phyloP scores from a whole-genome alignment of 2,797 vertebrate genomes.

The Lutra lutra region DNA sequence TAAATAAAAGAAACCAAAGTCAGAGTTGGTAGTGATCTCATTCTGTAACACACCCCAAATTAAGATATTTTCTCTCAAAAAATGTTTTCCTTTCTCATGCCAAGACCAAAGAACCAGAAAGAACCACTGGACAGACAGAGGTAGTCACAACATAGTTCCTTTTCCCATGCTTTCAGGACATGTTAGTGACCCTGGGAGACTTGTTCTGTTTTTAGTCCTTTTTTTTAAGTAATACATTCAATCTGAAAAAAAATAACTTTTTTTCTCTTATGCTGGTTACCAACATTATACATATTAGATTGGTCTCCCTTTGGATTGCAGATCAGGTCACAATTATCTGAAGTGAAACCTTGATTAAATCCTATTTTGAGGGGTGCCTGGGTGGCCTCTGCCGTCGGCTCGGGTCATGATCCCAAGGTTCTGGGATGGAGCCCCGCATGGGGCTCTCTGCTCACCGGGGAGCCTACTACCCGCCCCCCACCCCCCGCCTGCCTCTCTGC shows the following conservation, averaged over 20 bases:
- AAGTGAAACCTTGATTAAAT: neutral
- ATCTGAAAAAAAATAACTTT: neutral
- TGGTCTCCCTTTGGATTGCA: neutral
- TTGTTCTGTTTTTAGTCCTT: neutral
- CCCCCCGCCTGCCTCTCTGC: too few species aligned
- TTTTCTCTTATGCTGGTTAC: neutral
- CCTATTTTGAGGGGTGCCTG: neutral
- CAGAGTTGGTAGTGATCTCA: neutral
- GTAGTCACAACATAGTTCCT: neutral
- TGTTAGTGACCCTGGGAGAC: neutral
- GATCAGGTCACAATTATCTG: neutral
- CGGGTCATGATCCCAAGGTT: too few species aligned
- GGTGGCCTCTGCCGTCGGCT: too few species aligned
- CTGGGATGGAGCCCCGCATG: too few species aligned
- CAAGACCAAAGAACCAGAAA: neutral
- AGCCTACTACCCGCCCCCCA: too few species aligned
- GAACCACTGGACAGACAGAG: neutral
- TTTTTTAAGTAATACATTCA: neutral
- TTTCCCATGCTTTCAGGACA: neutral
- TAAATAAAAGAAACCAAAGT: neutral
- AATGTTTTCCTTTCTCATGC: neutral
- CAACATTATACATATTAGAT: neutral
- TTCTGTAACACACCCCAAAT: neutral
- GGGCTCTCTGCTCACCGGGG: too few species aligned
- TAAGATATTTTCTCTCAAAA: constrained; percentile 16